Percentiles rank a stretch among this genome's conserved stretches.
phyloP scores from a whole-genome alignment of 2,113 vertebrate genomes.

The Ailuropoda melanoleuca region DNA sequence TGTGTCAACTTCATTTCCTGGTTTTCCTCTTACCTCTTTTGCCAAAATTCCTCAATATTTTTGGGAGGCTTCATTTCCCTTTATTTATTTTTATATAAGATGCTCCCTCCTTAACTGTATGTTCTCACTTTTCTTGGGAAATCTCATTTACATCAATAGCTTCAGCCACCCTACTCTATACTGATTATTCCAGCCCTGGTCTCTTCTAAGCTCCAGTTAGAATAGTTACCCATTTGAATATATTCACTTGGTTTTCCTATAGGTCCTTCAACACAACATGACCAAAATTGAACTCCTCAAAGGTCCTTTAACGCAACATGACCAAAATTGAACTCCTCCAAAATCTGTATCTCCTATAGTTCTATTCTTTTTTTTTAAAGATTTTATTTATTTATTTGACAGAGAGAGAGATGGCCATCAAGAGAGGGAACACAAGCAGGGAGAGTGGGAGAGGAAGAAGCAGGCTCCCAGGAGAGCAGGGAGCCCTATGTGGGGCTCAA shows the following conservation, averaged over 20 bases:
- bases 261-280: not conserved
- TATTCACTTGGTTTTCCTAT: not conserved
- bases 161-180: not conserved
- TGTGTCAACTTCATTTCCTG: not conserved
- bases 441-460: no score
- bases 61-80: not conserved
- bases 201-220: not conserved
- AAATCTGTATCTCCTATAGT: not conserved
- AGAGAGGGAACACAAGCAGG: no score
- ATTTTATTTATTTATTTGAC: no score
- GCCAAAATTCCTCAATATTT: not conserved
- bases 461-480: no score
- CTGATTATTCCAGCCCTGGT: not conserved
- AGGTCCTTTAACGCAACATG: not conserved
- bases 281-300: not conserved
- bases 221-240: not conserved
- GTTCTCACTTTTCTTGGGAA: not conserved
- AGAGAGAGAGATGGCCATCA: no score
- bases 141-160: not conserved
- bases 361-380: not conserved
- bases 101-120: not conserved
- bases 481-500: no score
- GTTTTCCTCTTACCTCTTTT: not conserved
- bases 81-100: not conserved
- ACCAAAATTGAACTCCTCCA: not conserved